Evolutionary conservation across 2,797 vertebrate genomes (phyloP).

Genomic region (Coregonus ussuriensis): DNA sequence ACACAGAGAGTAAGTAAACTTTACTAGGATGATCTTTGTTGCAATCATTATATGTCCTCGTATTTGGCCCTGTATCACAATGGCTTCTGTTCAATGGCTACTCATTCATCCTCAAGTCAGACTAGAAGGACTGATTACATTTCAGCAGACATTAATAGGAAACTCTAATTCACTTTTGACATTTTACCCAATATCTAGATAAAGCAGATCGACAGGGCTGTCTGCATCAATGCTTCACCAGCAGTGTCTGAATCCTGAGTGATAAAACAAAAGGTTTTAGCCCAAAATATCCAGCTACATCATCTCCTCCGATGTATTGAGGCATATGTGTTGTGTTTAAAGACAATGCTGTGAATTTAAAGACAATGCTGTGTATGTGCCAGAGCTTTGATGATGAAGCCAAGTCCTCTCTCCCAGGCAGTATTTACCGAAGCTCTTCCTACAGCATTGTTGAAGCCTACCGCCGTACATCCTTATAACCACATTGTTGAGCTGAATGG

Average conservation of each 20-base stretch:
- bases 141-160: background rate
- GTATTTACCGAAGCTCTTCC: conserved; percentile 77
- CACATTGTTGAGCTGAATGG: conserved; percentile 76
- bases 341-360: conserved; percentile 76
- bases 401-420: conserved; percentile 72
- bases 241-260: conserved; percentile 25
- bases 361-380: conserved; percentile 73
- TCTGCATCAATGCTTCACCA: conserved; percentile 10
- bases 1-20: conserved; percentile 3
- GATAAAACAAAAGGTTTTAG: conserved; percentile 45
- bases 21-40: background rate
- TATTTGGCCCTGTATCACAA: background rate
- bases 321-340: conserved; percentile 53
- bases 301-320: conserved; percentile 64
- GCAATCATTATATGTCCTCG: background rate
- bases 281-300: conserved; percentile 66
- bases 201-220: background rate
- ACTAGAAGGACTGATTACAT: background rate
- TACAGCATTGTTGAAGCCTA: conserved; percentile 78
- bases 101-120: background rate
- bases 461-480: conserved; percentile 77
- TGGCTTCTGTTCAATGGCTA: background rate
- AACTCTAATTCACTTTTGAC: conserved; percentile 6
- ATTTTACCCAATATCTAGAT: conserved; percentile 5
- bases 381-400: conserved; percentile 75